Percentiles rank a stretch among this genome's conserved stretches.
Evolutionary conservation across 2,888 invertebrate species (phyloP).

Genomic region (Phorcus lineatus): DNA sequence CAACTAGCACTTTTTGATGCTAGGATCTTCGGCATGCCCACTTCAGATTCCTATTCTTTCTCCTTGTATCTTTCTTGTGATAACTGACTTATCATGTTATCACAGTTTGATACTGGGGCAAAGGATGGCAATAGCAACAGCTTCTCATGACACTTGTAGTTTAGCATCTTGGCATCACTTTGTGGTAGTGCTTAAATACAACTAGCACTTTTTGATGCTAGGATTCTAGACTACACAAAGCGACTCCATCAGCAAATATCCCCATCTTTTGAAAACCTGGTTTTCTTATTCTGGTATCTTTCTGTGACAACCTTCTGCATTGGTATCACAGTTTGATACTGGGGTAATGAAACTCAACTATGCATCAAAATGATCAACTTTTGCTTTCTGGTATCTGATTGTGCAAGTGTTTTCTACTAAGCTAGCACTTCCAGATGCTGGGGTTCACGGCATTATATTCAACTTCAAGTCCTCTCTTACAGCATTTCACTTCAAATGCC

Average conservation of each 20-base stretch:
- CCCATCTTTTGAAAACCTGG: neutral
- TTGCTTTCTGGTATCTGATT: neutral
- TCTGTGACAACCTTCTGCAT: neutral
- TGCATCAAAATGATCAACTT: neutral
- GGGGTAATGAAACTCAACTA: neutral
- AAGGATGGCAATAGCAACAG: neutral
- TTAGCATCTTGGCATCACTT: too few relatives aligned
- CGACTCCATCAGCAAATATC: too few relatives aligned
- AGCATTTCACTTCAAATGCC: neutral
- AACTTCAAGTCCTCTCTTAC: neutral
- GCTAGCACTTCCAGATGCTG: constrained; percentile 23
- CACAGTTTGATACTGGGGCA: constrained; percentile 18
- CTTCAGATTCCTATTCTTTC: neutral
- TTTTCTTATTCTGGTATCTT: neutral
- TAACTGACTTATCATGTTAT: neutral
- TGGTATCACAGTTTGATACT: constrained; percentile 20
- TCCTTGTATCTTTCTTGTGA: constrained; percentile 23
- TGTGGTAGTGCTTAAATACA: too few relatives aligned
- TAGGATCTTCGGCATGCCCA: neutral
- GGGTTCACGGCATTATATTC: neutral
- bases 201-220: too few relatives aligned
- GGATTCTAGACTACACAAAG: too few relatives aligned
- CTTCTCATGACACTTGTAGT: too few relatives aligned
- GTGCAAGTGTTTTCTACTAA: too few relatives aligned
- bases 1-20: constrained; percentile 15